Percentiles rank a stretch among this genome's conserved stretches.
Conservation (phyloP, 1,140 invertebrate genomes). For the Octopus sinensis region DNA sequence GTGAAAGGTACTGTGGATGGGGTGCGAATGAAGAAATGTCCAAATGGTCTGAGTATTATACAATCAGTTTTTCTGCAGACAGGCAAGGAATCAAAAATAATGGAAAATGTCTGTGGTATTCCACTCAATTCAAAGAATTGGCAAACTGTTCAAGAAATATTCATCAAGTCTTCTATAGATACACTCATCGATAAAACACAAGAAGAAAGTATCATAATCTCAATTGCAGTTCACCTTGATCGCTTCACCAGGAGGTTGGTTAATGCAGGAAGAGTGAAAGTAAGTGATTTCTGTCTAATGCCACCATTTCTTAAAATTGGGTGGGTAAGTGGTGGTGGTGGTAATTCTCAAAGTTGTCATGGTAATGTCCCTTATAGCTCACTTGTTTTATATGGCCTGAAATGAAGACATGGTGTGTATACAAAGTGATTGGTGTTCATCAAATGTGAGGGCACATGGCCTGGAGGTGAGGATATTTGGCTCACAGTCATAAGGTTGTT, state of each 20-base stretch:
- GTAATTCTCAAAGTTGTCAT: no score
- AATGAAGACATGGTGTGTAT: no score
- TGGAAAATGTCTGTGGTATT: conserved; percentile 24
- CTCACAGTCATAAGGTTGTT: no score
- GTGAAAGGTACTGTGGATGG: neutral
- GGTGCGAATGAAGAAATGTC: neutral
- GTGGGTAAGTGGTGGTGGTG: no score
- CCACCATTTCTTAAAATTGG: no score
- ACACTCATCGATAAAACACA: conserved; percentile 29
- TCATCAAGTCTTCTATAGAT: conserved; percentile 37
- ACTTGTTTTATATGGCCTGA: no score
- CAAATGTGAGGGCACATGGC: no score
- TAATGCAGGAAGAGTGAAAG: conserved; percentile 25
- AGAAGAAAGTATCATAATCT: conserved; percentile 19
- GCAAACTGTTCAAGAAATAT: conserved; percentile 28
- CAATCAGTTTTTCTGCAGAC: neutral
- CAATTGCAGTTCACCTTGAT: conserved; percentile 21
- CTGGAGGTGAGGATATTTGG: no score
- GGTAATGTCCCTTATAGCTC: no score
- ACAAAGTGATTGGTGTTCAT: no score
- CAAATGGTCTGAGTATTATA: neutral
- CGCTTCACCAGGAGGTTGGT: conserved; percentile 8
- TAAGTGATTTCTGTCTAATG: conserved; percentile 8
- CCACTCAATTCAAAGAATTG: conserved; percentile 27
- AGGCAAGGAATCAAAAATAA: neutral